Evolutionary conservation across 2,888 invertebrate genomes (phyloP), one percentile per base, ranked within the genome.

Genomic region (Beris chalybata): DNA sequence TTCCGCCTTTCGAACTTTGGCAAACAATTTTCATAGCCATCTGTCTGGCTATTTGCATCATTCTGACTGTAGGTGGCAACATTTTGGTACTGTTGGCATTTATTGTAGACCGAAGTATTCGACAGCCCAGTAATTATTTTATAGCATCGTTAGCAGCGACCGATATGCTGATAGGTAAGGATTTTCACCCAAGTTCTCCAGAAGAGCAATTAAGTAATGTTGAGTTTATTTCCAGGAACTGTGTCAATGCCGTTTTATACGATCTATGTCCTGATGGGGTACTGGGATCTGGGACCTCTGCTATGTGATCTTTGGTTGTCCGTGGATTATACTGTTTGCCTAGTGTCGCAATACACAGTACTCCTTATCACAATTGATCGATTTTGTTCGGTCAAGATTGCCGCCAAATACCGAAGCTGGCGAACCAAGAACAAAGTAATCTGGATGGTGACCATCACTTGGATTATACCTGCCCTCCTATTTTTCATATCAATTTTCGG

Each of bases 231-330:
- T 81, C 31, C 85, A 93, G 93, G 99, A 75, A 92, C 96, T 58
- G 90, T 98, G 69, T 98, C 98, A 32, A 95, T 99, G 91, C 98
- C 99, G 64, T 97, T 99, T 83, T 99, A 95, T 83, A 97, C 97
- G 31, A 93, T 97, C 71, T 98, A 99, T 83, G 92, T 98, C 64
- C 84, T 99, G 72, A 92, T 93, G 85, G 96, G 95, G 64, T 92
- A 93, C 78, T 99, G 99, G 99, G 93, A 96, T 77, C 86, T 99
- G 71, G 98, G 99, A 12, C 93, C 95, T 31, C 84, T 98, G 68
- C 85, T 97, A 6, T 99, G 98, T 79, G 98, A 99, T 81, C 86
- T 99, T 64, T 99, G 99, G 99, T 86, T 99, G 6, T 96, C 97
- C 1, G 93, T 97, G 59, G 99, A 99, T 82, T 99, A 99, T 83